Evolutionary conservation across 2,797 vertebrate genomes (phyloP).

Genomic region (Pantherophis vulpinus): DNA sequence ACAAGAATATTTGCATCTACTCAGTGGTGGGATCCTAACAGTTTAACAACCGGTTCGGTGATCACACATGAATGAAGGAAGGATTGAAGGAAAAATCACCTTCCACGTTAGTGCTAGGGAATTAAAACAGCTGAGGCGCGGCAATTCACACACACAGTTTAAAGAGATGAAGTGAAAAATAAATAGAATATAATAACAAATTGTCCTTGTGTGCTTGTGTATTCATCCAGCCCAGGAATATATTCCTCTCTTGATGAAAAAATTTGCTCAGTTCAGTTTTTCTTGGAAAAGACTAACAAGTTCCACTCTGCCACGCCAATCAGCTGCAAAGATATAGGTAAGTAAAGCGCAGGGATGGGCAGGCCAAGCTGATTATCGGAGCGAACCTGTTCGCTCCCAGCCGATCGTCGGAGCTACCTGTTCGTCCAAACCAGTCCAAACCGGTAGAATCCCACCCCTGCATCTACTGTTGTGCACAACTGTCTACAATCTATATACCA

Average conservation of each 20-base stretch:
- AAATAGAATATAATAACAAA: not conserved
- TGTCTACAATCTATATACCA: not conserved
- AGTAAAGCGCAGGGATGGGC: no score
- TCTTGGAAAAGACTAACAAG: not conserved
- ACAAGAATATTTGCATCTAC: not conserved
- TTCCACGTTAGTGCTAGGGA: no score
- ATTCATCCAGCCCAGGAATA: not conserved
- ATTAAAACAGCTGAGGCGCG: no score
- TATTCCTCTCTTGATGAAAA: not conserved
- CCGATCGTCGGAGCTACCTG: no score
- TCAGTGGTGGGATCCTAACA: not conserved
- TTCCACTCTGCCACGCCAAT: no score
- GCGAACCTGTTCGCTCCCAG: no score
- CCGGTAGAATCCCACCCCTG: not conserved
- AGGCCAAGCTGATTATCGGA: no score
- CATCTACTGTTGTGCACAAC: not conserved
- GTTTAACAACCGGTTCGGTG: no score
- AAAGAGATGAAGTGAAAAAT: not conserved
- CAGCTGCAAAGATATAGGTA: no score
- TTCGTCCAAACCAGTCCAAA: no score
- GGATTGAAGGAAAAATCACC: no score
- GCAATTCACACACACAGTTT: not conserved
- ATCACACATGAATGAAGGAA: no score
- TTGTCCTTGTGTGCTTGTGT: not conserved
- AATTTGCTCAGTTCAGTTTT: not conserved